phyloP scores from a whole-genome alignment of 2,113 vertebrate genomes.

The Corythornis madagascariensis region DNA sequence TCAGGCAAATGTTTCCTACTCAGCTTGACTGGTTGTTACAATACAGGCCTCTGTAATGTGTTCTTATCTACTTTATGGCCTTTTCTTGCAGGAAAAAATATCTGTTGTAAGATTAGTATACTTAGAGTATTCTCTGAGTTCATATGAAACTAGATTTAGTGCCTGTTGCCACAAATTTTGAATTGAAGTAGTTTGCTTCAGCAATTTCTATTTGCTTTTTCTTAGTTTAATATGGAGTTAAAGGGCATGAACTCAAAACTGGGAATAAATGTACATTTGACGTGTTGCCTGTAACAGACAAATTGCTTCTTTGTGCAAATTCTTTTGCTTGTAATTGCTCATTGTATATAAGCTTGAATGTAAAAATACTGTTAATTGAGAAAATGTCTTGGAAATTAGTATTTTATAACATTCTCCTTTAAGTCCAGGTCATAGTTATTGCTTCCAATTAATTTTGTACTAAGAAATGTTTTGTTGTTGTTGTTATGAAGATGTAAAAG shows the following conservation, averaged over 20 bases:
- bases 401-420: background rate
- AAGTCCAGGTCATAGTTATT: background rate
- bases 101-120: background rate
- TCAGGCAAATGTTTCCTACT: accelerated
- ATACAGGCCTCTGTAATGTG: background rate
- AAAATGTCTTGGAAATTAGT: background rate
- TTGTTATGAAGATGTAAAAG: background rate
- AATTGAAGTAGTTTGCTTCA: background rate
- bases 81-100: background rate
- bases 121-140: background rate
- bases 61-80: background rate
- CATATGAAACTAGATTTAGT: background rate
- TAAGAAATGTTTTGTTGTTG: background rate
- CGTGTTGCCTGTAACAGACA: background rate
- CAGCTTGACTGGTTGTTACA: background rate
- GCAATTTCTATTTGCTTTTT: background rate
- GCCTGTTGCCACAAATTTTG: background rate
- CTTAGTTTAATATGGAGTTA: background rate
- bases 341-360: background rate
- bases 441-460: background rate
- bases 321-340: background rate
- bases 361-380: background rate
- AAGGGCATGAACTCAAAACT: background rate
- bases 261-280: background rate
- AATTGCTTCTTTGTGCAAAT: background rate